phyloP scores from a whole-genome alignment of 2,113 vertebrate species.

The Pachypanchax playfairii region DNA sequence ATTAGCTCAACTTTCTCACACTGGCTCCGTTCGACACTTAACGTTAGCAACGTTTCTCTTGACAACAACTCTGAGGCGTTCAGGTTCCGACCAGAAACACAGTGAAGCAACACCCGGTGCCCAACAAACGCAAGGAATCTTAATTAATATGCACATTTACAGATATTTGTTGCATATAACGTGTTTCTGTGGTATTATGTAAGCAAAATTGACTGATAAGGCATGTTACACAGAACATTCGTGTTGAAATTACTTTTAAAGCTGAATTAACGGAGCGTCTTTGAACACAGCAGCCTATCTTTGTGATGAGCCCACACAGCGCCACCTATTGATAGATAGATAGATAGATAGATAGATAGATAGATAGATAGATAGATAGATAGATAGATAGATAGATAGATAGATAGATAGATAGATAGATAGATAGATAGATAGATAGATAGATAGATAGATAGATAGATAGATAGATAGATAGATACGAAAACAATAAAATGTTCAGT shows the following conservation, averaged over 20 bases:
- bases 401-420: too few species aligned
- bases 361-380: too few species aligned
- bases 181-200: rapidly evolving
- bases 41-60: constrained; percentile 24
- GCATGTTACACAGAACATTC: background rate
- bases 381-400: too few species aligned
- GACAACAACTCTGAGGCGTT: constrained; percentile 55
- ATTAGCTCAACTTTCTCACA: constrained; percentile 5
- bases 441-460: too few species aligned
- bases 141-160: background rate
- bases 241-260: rapidly evolving
- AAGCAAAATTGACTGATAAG: background rate
- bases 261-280: background rate
- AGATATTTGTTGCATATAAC: background rate
- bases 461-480: too few species aligned
- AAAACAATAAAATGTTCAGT: too few species aligned
- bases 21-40: too few species aligned
- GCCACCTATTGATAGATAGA: too few species aligned
- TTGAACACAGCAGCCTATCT: constrained; percentile 40
- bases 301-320: too few species aligned
- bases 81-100: background rate
- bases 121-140: background rate
- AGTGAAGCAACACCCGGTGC: background rate
- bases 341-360: too few species aligned
- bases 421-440: too few species aligned